phyloP scores from a whole-genome alignment of 1,140 invertebrate genomes.

The Aplysia californica region DNA sequence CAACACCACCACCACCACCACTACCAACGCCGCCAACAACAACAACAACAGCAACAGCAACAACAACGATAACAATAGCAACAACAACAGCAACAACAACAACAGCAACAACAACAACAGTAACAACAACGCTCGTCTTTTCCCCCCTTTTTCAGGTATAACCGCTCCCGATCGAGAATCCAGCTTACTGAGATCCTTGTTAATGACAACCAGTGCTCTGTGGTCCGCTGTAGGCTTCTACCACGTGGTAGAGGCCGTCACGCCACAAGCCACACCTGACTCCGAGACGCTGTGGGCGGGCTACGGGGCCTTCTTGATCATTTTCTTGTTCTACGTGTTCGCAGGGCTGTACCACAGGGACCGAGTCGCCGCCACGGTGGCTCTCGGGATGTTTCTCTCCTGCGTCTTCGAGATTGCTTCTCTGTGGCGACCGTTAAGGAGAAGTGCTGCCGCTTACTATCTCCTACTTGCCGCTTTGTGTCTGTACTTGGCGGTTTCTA shows the following conservation, averaged over 20 bases:
- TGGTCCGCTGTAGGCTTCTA: slow-evolving; percentile 46
- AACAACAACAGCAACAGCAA: background rate
- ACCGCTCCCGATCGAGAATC: slow-evolving; percentile 38
- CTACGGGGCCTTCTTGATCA: slow-evolving; percentile 40
- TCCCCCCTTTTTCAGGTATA: slow-evolving; percentile 32
- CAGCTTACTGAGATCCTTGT: slow-evolving; percentile 34
- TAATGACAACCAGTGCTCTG: slow-evolving; percentile 37
- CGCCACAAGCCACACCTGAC: slow-evolving; percentile 19
- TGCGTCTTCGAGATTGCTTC: slow-evolving; percentile 48
- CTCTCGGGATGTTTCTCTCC: slow-evolving; percentile 35
- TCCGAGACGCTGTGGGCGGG: slow-evolving; percentile 44
- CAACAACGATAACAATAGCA: background rate
- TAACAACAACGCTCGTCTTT: background rate
- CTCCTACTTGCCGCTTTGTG: slow-evolving; percentile 37
- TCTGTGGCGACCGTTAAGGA: slow-evolving; percentile 38
- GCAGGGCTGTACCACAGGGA: slow-evolving; percentile 34
- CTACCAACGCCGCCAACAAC: background rate
- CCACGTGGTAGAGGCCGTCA: slow-evolving; percentile 36
- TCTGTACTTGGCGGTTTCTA: slow-evolving; percentile 31
- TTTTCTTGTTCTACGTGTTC: slow-evolving; percentile 43
- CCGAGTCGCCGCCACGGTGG: slow-evolving; percentile 36
- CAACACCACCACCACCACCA: slow-evolving; percentile 6
- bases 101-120: slow-evolving; percentile 1
- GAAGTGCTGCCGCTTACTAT: slow-evolving; percentile 43
- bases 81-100: background rate